A percentile compares a stretch with the other conserved stretches of the same genome.
phyloP scores from a whole-genome alignment of 2,113 vertebrate species.

The Cavia porcellus region DNA sequence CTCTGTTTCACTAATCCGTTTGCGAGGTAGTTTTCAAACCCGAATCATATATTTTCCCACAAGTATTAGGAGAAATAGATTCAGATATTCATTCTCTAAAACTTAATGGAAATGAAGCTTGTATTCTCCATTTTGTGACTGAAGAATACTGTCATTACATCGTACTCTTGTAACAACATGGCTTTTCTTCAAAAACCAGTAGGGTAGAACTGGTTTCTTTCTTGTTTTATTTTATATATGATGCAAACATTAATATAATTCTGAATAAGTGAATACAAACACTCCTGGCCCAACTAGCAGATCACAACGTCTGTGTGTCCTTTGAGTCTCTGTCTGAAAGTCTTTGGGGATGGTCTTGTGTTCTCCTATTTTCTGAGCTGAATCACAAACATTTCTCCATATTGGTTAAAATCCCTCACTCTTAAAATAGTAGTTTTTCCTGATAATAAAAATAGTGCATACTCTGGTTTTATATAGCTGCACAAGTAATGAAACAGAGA shows the following conservation, averaged over 20 bases:
- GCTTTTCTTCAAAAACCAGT: background rate
- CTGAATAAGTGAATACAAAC: background rate
- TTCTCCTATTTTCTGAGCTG: background rate
- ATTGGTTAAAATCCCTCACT: too few species aligned
- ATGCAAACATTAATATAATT: background rate
- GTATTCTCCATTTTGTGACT: background rate
- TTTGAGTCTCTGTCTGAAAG: background rate
- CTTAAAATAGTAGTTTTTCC: conserved; percentile 36
- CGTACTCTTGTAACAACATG: background rate
- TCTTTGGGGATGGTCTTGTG: fast-evolving
- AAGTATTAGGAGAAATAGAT: background rate
- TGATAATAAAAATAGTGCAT: conserved; percentile 69
- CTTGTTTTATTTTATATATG: background rate
- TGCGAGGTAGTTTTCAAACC: background rate
- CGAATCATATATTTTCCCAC: background rate
- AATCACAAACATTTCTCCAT: background rate
- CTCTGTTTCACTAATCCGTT: background rate
- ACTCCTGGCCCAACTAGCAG: background rate
- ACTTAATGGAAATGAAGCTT: background rate
- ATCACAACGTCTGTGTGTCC: background rate
- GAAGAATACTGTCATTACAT: background rate
- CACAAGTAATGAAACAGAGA: background rate
- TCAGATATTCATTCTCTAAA: background rate
- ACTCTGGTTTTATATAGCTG: background rate
- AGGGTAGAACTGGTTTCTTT: background rate